Base-by-base conservation (phyloP, 2,113 vertebrate genomes). In the Heterochromis multidens region DNA sequence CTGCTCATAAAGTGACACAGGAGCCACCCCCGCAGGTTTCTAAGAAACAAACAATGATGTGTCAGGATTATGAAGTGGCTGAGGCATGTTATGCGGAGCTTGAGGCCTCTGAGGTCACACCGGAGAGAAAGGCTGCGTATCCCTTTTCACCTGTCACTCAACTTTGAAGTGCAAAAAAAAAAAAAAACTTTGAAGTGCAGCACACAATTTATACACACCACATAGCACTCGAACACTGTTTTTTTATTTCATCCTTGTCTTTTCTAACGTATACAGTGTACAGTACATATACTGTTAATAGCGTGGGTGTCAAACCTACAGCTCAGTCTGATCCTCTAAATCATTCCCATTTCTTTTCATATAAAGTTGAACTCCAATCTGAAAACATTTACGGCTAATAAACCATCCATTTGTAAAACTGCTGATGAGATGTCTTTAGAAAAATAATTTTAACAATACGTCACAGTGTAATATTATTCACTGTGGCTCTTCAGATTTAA, bases 91-190 rank as follows among this genome's bases (percentile, higher is more conserved):
- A 63, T 2, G 61, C 17, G 67, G 81, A 58, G 80, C 72, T 3
- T 4, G 21, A 59, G 80, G 83, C 74, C 61, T 88, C 40, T 46
- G 25, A 62, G 56, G 86, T 63, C 72, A 37, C 76, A 11, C 21
- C 40, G 77, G 63, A 67, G 82, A 40, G 79, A 80, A 63, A 70
- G 63, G 62, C 61, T 43, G 37, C 4, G 16, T 60, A 65, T 89
- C 72, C 7, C 3, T 80, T 90, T 85, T 84, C 88, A 88, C 23
- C 60, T 49, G 33, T 79, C 80, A 83, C 65, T 80, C 59, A 82
- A 11, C 35, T 49, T 52, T 54, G 11, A 43, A 46, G 63, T 21
- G 49, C 78, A n/a, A n/a, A n/a, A n/a, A n/a, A n/a, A n/a, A n/a
- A n/a, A n/a, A n/a, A n/a, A n/a, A 82, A 11, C 35, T 49, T 52